Evolutionary conservation across 2,113 vertebrate species (phyloP).

Genomic region (Hippopotamus amphibius): DNA sequence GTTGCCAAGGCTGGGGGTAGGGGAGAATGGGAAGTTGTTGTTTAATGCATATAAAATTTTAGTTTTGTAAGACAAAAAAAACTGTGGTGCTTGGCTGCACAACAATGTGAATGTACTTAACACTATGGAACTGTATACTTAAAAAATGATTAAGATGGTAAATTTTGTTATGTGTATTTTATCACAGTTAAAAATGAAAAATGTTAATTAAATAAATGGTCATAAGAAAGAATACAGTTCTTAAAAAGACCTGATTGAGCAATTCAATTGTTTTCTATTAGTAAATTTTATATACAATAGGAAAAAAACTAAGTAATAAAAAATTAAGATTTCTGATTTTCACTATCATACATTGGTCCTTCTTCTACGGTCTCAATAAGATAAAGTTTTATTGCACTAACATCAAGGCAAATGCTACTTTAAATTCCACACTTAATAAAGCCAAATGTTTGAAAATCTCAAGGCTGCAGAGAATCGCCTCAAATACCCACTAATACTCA

Average conservation of each 20-base stretch:
- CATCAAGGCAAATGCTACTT: not conserved
- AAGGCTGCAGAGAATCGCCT: not conserved
- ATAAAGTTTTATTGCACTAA: not conserved
- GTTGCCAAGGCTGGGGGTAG: not conserved
- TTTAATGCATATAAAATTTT: not conserved
- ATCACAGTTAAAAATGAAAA: not conserved
- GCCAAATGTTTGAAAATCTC: not conserved
- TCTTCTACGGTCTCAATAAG: not conserved
- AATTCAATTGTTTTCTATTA: slow-evolving; percentile 27
- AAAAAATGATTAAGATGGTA: not conserved
- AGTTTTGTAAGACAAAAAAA: not conserved
- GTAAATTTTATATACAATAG: not conserved
- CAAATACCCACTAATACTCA: slow-evolving; percentile 29
- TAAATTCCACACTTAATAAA: not conserved
- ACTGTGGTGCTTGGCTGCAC: not conserved
- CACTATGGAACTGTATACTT: not conserved
- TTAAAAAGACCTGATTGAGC: not conserved
- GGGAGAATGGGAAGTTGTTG: not conserved
- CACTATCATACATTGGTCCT: not conserved
- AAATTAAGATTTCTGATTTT: slow-evolving; percentile 24
- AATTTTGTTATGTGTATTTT: not conserved
- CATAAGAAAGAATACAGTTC: slow-evolving; percentile 1
- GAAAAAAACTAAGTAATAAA: not conserved
- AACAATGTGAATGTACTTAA: not conserved
- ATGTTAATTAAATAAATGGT: not conserved